Evolutionary conservation across 2,888 invertebrate species (phyloP), one percentile per base, ranked within the genome.

Genomic region (Drosophila picticornis): DNA sequence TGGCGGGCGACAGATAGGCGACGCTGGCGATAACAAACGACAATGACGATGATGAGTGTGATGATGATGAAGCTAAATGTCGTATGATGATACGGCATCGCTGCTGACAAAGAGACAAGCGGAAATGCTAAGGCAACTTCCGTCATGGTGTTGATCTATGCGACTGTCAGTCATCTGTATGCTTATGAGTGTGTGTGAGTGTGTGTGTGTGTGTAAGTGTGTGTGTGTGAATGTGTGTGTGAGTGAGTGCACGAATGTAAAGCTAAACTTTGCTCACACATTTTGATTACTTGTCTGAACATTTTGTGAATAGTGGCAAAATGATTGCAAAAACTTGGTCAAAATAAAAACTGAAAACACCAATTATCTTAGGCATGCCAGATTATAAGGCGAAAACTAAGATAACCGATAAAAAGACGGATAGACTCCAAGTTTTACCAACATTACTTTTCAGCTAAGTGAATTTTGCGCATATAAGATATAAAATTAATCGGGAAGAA

Each of bases 101-200:
- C 64, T 62, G 72, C 60, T 61, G 77, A 72, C 79, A 75, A 55
- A 66, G 43, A 55, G 62, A 78, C 62, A 72, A 76, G 62, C 85
- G 85, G 88, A 88, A 88, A 88, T 80, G 64, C 81, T 64, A 74
- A 71, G 80, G 77, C 83, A 85, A 75, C 83, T 81, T 85, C 88
- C 88, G 85, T 77, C 84, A 77, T 74, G 62, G 68, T 62, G 76
- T 77, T 81, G 87, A 80, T 87, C 77, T 71, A 83, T 80, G 66
- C 70, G 60, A 61, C 34, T 67, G 74, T 68, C 81, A 69, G 56
- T 83, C 81, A 72, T 40, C 64, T 61, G 46, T 68, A 50, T 66
- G 43, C 57, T 22, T 57, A 5, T n/a, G 46, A 50, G 11, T 48
- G 36, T 55, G 16, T 62, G 51, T 38, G 22, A 11, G 31, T 31